Conservation (phyloP, 2,113 vertebrate genomes). For the Poeciliopsis retropinna region DNA sequence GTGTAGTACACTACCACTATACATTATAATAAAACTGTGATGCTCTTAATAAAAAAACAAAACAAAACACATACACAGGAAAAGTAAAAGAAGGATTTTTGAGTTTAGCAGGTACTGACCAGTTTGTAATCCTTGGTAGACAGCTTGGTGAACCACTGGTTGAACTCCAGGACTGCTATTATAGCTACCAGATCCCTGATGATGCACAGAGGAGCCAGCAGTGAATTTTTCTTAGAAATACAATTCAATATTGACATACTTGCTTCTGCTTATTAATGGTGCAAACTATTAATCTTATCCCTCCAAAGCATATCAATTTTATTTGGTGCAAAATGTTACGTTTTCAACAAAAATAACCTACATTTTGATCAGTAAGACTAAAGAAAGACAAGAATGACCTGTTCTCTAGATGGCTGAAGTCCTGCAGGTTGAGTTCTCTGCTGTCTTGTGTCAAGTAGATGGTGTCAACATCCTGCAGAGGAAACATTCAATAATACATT, state of each 20-base stretch:
- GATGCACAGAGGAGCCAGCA: conserved; percentile 20
- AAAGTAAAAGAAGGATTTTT: neutral
- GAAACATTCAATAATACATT: conserved; percentile 2
- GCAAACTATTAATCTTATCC: neutral
- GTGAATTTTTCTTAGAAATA: neutral
- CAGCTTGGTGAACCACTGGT: conserved; percentile 98
- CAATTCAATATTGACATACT: neutral
- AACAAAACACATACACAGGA: neutral
- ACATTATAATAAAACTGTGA: neutral
- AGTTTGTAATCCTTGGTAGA: conserved; percentile 95
- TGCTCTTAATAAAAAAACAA: neutral
- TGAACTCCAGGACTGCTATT: conserved; percentile 94
- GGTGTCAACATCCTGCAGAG: conserved; percentile 91
- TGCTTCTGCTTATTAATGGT: neutral
- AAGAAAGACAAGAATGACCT: conserved; percentile 76
- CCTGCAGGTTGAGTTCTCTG: conserved; percentile 93
- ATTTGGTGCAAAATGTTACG: no score
- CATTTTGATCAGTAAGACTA: neutral
- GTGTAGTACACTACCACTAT: neutral
- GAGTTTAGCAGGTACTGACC: conserved; percentile 69
- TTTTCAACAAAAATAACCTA: neutral
- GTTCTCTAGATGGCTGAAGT: conserved; percentile 97
- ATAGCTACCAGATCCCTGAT: conserved; percentile 96
- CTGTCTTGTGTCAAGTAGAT: conserved; percentile 98
- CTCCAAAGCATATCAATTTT: neutral